A percentile compares a stretch with the other conserved stretches of the same genome.
Conservation (phyloP, 92 coral and sea anemone genomes). For the Galaxea fascicularis region DNA sequence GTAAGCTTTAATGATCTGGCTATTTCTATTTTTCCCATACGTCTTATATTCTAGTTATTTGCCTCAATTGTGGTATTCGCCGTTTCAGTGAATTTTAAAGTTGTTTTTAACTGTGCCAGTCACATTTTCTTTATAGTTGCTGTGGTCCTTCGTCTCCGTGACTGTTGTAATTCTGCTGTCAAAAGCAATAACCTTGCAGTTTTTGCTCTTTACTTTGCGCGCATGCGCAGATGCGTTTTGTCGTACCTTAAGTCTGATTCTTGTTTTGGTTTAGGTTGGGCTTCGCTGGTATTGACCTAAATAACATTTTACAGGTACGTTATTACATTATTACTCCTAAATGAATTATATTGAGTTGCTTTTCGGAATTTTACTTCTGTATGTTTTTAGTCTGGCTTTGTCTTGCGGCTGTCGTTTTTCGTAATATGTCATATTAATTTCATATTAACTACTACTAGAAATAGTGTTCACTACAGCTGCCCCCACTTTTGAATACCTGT, state of each 20-base stretch:
- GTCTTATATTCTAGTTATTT: not conserved
- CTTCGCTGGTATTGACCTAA: conserved; percentile 88
- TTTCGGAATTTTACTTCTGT: no score
- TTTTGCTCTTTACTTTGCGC: conserved; percentile 3
- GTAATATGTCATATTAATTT: no score
- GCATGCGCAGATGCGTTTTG: conserved; percentile 75
- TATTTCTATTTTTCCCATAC: not conserved
- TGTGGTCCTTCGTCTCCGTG: no score
- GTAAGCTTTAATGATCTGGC: not conserved
- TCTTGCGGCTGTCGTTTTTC: no score
- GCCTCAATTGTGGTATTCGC: conserved; percentile 16
- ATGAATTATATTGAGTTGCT: no score
- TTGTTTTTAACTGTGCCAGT: not conserved
- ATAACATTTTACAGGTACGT: conserved; percentile 90
- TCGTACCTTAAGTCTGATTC: not conserved
- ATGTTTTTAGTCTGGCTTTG: no score
- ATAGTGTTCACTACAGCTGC: no score
- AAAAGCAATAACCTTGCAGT: not conserved
- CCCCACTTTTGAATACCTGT: no score
- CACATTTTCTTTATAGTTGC: not conserved
- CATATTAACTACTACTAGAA: no score
- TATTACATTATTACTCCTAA: not conserved
- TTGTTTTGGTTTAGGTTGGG: conserved; percentile 71
- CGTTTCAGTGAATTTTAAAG: not conserved
- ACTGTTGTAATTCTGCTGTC: not conserved